Conservation (phyloP, 2,888 invertebrate species). For the Odontothrips loti region DNA sequence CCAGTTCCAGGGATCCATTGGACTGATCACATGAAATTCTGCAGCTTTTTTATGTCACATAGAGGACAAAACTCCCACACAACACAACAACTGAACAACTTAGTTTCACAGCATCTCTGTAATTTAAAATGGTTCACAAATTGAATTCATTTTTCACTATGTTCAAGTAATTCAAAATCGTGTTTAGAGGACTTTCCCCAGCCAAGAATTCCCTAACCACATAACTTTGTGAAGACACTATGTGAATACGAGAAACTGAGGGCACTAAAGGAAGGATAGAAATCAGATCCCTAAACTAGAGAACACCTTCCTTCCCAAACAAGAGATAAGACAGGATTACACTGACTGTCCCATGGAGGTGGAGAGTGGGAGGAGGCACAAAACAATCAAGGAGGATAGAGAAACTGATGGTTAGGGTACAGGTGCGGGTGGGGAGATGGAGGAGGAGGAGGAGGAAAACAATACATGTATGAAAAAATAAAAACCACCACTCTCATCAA, state of each 20-base stretch:
- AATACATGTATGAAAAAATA: no score
- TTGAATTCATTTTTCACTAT: background rate
- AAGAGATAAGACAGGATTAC: background rate
- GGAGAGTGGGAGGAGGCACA: background rate
- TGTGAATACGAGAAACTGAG: background rate
- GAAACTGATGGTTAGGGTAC: background rate
- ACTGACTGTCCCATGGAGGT: no score
- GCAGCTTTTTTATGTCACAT: background rate
- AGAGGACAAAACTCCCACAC: background rate
- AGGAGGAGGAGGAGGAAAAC: background rate
- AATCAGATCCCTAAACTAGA: background rate
- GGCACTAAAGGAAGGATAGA: background rate
- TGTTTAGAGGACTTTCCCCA: no score
- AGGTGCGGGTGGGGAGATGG: background rate
- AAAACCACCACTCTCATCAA: no score
- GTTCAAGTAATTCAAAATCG: no score
- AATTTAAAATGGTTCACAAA: background rate
- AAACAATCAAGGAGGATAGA: background rate
- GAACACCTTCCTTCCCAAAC: background rate
- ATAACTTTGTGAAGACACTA: background rate
- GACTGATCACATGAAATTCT: conserved; percentile 7
- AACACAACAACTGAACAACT: background rate
- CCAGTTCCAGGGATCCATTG: conserved; percentile 71
- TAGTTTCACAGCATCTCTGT: background rate
- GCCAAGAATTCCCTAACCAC: no score